phyloP scores from a whole-genome alignment of 2,797 vertebrate genomes.

The Hoplostethus atlanticus region DNA sequence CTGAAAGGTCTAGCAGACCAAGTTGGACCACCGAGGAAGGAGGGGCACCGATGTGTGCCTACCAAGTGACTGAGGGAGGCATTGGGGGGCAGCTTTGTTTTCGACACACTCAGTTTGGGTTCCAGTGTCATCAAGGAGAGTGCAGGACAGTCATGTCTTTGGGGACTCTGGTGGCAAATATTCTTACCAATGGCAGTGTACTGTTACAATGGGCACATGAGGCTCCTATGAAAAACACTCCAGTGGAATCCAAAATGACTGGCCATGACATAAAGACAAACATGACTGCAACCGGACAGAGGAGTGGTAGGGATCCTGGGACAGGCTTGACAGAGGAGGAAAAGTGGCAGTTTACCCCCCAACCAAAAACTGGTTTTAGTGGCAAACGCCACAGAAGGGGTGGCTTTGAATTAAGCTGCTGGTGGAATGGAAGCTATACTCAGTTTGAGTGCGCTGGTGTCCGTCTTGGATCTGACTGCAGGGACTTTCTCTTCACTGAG shows the following conservation, averaged over 20 bases:
- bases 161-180: conserved; percentile 88
- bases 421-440: conserved; percentile 96
- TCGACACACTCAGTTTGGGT: conserved; percentile 84
- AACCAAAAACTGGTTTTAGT: conserved; percentile 63
- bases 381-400: conserved; percentile 73
- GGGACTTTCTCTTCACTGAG: conserved; percentile 91
- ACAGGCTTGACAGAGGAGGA: conserved; percentile 31
- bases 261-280: conserved; percentile 3
- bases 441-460: conserved; percentile 94
- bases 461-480: conserved; percentile 90
- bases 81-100: conserved; percentile 88
- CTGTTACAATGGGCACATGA: conserved; percentile 90
- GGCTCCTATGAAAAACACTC: conserved; percentile 5
- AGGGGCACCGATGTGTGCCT: conserved; percentile 87
- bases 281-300: conserved; percentile 23
- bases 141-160: conserved; percentile 86
- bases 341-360: conserved; percentile 1
- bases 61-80: conserved; percentile 86
- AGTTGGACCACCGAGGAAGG: conserved; percentile 40
- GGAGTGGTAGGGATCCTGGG: conserved; percentile 18
- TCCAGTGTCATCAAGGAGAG: conserved; percentile 83
- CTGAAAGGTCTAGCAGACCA: conserved; percentile 46
- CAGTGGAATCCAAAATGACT: conserved; percentile 4
- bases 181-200: conserved; percentile 93
- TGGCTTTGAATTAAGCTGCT: conserved; percentile 92